These are phyloP conservation scores for Antheraea yamamai DNA, from an alignment of 2,888 invertebrate species.

Conservation along the genomic window DNA sequence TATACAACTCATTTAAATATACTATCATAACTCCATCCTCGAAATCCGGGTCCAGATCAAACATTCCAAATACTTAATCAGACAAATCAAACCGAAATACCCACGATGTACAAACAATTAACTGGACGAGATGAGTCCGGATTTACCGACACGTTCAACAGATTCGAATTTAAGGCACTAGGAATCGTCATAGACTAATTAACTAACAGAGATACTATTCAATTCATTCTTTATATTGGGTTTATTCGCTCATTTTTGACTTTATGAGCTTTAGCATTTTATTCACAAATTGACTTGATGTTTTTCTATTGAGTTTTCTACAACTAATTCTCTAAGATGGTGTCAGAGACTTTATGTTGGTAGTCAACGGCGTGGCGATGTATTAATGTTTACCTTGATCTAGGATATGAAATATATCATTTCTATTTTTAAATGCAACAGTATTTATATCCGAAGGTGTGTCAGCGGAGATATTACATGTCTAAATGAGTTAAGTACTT, in stretches of 20 bases:
- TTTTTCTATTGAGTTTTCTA: no score
- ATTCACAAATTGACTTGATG: no score
- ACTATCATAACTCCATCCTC: background rate
- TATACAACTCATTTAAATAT: background rate
- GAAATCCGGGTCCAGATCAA: background rate
- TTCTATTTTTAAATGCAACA: no score
- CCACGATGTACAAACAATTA: conserved; percentile 11
- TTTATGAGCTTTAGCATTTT: no score
- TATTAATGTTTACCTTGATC: no score
- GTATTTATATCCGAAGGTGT: no score
- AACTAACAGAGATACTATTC: background rate
- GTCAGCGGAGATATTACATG: no score
- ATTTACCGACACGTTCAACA: conserved; percentile 10
- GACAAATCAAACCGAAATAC: conserved; percentile 7
- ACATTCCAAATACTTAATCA: background rate
- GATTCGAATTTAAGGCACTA: conserved; percentile 12
- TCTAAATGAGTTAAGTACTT: no score
- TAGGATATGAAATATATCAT: no score
- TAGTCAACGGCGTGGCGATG: no score
- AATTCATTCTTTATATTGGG: background rate
- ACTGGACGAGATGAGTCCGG: conserved; percentile 7
- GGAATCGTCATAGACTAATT: conserved; percentile 9
- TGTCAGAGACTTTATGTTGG: no score
- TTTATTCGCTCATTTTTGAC: background rate
- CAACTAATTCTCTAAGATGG: no score